Conservation (phyloP, 2,113 vertebrate genomes). For the Arothron firmamentum region DNA sequence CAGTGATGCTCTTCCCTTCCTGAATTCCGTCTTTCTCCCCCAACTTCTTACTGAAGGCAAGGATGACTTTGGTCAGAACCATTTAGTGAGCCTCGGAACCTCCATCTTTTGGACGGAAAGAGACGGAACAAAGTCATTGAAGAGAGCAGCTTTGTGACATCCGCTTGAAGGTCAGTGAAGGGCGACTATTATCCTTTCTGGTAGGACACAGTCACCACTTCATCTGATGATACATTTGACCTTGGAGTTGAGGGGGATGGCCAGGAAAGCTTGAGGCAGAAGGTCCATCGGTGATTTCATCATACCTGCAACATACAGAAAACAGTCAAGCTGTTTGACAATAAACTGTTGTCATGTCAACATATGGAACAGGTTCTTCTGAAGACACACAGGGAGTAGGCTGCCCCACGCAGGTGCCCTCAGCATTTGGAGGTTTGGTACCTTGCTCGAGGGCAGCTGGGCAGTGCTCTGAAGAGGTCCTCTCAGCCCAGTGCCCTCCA, state of each 20-base stretch:
- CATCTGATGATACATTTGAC: slow-evolving; percentile 58
- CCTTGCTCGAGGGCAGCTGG: too few species aligned
- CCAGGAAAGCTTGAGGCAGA: slow-evolving; percentile 54
- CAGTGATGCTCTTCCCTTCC: slow-evolving; percentile 77
- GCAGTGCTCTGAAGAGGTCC: too few species aligned
- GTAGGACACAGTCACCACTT: slow-evolving; percentile 61
- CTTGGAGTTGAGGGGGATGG: slow-evolving; percentile 64
- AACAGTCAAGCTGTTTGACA: too few species aligned
- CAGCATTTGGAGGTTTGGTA: too few species aligned
- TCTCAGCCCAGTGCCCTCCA: too few species aligned
- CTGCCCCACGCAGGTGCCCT: too few species aligned
- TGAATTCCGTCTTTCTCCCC: slow-evolving; percentile 79
- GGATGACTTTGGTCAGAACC: slow-evolving; percentile 75
- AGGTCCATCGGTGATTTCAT: slow-evolving; percentile 71
- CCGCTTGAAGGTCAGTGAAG: slow-evolving; percentile 49
- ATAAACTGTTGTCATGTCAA: too few species aligned
- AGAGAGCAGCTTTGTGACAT: slow-evolving; percentile 76
- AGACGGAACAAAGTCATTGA: slow-evolving; percentile 73
- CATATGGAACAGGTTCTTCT: too few species aligned
- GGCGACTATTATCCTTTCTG: slow-evolving; percentile 43
- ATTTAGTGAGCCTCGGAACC: slow-evolving; percentile 78
- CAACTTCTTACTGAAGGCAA: slow-evolving; percentile 76
- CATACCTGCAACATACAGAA: slow-evolving; percentile 61
- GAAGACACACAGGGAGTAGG: too few species aligned
- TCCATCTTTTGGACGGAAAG: slow-evolving; percentile 74